phyloP scores from a whole-genome alignment of 2,797 vertebrate genomes.

The Fundulus diaphanus region DNA sequence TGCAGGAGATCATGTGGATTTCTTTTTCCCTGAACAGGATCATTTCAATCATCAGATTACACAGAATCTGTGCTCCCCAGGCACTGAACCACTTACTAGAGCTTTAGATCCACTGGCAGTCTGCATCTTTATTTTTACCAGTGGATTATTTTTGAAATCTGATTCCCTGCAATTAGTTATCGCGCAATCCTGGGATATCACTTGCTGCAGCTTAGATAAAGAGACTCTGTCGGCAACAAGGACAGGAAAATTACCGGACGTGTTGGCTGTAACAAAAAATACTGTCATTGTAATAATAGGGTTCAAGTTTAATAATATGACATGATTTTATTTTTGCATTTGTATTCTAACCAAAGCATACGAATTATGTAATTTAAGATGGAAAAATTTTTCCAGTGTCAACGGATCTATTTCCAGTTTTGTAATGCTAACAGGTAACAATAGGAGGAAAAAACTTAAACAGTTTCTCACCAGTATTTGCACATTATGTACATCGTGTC shows the following conservation, averaged over 20 bases:
- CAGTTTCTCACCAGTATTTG: constrained; percentile 18
- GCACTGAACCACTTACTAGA: constrained; percentile 27
- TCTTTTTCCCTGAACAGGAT: constrained; percentile 23
- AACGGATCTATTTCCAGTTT: constrained; percentile 5
- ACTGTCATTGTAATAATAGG: constrained; percentile 63
- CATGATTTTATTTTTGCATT: constrained; percentile 1
- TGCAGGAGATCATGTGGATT: constrained; percentile 11
- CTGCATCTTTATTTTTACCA: constrained; percentile 8
- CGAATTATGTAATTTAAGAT: constrained; percentile 1
- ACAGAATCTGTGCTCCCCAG: constrained; percentile 25
- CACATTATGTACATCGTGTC: constrained; percentile 37
- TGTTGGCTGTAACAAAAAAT: constrained; percentile 70
- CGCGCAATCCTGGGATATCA: constrained; percentile 35
- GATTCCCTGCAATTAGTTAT: constrained; percentile 61
- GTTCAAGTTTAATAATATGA: constrained; percentile 37
- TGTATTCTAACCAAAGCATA: constrained; percentile 20
- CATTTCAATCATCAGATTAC: constrained; percentile 51
- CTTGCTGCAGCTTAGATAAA: constrained; percentile 55
- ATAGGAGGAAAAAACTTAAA: constrained; percentile 1
- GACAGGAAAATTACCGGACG: constrained; percentile 43
- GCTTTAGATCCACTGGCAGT: constrained; percentile 45
- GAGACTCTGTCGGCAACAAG: constrained; percentile 44
- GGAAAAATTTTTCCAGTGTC: constrained; percentile 8
- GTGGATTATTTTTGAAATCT: constrained; percentile 55
- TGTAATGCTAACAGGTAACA: constrained; percentile 7